phyloP scores from a whole-genome alignment of 2,888 invertebrate species.

The Leptinotarsa peninsularis region DNA sequence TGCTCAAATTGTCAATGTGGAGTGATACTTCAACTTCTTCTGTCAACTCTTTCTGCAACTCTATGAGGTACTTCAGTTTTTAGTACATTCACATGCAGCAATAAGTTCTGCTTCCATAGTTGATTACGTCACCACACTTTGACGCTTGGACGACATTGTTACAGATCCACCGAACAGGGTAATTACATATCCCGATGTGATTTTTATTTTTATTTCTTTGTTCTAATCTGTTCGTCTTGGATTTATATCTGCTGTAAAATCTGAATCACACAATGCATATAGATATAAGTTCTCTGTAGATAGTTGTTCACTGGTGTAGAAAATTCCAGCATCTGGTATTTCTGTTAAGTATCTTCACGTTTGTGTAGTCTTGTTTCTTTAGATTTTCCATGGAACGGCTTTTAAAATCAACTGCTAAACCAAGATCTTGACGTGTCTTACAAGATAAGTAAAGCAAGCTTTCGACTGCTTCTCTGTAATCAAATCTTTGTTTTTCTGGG shows the following conservation, averaged over 20 bases:
- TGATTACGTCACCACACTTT: constrained; percentile 18
- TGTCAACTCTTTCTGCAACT: no score
- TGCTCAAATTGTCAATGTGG: not conserved
- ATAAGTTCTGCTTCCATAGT: constrained; percentile 20
- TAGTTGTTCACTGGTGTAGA: not conserved
- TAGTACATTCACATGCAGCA: constrained; percentile 15
- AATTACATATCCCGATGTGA: constrained; percentile 5
- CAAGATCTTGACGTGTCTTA: no score
- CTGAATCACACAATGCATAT: constrained; percentile 1
- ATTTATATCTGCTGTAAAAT: constrained; percentile 13
- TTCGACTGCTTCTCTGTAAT: no score
- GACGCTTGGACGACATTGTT: constrained; percentile 14
- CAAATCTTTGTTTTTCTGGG: no score
- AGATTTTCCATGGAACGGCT: no score
- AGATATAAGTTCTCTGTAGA: no score
- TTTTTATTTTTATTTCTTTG: constrained; percentile 13
- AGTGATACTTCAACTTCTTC: not conserved
- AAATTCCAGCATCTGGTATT: not conserved
- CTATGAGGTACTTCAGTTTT: constrained; percentile 2
- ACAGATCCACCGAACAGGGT: constrained; percentile 7
- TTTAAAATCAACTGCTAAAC: no score
- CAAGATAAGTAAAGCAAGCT: no score
- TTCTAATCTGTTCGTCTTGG: constrained; percentile 13
- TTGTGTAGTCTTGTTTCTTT: not conserved
- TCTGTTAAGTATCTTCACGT: not conserved